phyloP scores from a whole-genome alignment of 2,113 vertebrate genomes.

The Dryoscopus gambensis region DNA sequence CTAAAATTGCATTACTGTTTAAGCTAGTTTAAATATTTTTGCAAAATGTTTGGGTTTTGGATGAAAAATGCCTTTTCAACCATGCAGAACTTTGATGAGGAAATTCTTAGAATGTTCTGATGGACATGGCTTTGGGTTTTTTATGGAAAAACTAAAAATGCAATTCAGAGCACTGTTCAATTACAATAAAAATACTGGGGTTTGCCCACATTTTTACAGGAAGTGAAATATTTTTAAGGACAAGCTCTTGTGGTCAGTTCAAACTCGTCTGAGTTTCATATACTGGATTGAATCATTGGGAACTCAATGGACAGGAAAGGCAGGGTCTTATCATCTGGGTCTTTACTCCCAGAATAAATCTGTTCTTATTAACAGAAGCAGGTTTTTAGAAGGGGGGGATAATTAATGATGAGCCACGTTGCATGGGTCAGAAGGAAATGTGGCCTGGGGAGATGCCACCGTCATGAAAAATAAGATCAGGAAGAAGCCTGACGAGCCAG shows the following conservation, averaged over 20 bases:
- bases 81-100: background rate
- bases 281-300: background rate
- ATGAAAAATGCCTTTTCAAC: slow-evolving; percentile 7
- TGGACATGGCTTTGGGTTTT: background rate
- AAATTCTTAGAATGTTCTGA: background rate
- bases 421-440: background rate
- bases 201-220: background rate
- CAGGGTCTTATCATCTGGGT: background rate
- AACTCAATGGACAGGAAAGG: background rate
- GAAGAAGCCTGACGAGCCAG: background rate
- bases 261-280: background rate
- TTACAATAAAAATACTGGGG: background rate
- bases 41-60: background rate
- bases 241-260: background rate
- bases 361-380: background rate
- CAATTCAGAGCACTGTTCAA: background rate
- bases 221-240: background rate
- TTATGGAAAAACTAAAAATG: background rate
- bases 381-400: background rate
- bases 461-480: background rate
- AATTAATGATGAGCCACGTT: background rate
- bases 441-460: background rate
- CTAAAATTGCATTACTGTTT: background rate
- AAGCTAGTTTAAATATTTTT: slow-evolving; percentile 21
- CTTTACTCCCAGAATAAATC: background rate